phyloP scores from a whole-genome alignment of 2,888 invertebrate genomes.

The Apamea crenata region DNA sequence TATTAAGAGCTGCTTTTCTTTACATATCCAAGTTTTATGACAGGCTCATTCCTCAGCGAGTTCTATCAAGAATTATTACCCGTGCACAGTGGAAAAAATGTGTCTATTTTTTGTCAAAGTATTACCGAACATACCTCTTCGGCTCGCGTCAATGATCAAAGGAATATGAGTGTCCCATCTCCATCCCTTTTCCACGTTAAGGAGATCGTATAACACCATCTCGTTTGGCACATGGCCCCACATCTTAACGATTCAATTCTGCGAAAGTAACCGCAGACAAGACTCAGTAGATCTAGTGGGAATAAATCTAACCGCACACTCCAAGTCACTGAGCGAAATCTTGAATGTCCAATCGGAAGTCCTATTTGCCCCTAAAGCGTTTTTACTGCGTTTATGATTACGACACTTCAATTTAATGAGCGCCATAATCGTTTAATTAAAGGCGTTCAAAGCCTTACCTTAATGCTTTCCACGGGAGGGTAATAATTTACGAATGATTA shows the following conservation, averaged over 20 bases:
- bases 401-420: constrained; percentile 68
- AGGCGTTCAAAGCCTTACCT: constrained; percentile 66
- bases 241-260: constrained; percentile 79
- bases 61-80: constrained; percentile 29
- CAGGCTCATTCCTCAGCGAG: neutral
- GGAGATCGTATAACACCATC: constrained; percentile 64
- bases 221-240: constrained; percentile 69
- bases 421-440: constrained; percentile 70
- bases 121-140: constrained; percentile 70
- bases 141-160: constrained; percentile 76
- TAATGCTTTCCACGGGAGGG: constrained; percentile 63
- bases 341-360: constrained; percentile 68
- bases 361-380: constrained; percentile 61
- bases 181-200: constrained; percentile 65
- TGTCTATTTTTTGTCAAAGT: constrained; percentile 73
- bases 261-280: constrained; percentile 74
- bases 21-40: neutral
- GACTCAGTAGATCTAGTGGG: constrained; percentile 69
- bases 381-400: constrained; percentile 68
- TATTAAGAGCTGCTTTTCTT: neutral
- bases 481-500: constrained; percentile 68
- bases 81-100: constrained; percentile 46
- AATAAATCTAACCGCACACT: constrained; percentile 74
- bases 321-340: constrained; percentile 68
- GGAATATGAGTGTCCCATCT: constrained; percentile 56